These are phyloP conservation scores for Notiomystis cincta DNA, from an alignment of 2,113 vertebrate genomes.

Conservation along the genomic window DNA sequence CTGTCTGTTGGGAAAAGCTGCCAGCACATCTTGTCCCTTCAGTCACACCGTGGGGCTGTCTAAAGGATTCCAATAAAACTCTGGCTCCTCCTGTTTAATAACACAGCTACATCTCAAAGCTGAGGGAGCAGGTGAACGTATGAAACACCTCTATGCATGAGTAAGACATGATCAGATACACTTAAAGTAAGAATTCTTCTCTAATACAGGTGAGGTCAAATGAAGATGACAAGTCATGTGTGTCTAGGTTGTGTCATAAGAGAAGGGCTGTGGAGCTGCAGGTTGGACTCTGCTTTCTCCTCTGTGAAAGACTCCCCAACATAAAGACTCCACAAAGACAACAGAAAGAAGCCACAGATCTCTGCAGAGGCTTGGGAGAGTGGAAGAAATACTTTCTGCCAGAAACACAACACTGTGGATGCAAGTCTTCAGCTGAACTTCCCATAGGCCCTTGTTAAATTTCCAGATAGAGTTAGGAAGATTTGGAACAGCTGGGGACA, in stretches of 20 bases:
- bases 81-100: neutral
- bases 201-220: neutral
- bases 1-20: neutral
- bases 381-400: neutral
- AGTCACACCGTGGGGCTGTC: accelerated
- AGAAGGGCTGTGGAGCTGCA: neutral
- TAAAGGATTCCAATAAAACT: neutral
- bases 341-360: neutral
- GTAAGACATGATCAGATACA: neutral
- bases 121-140: neutral
- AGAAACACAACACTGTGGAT: neutral
- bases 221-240: accelerated
- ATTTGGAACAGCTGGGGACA: neutral
- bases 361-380: neutral
- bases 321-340: neutral
- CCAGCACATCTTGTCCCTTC: neutral
- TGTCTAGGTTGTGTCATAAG: neutral
- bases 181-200: neutral
- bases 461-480: neutral
- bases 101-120: neutral
- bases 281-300: neutral
- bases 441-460: neutral
- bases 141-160: neutral
- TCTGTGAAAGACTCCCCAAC: neutral
- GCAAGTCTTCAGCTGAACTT: neutral